phyloP scores from a whole-genome alignment of 2,888 invertebrate species.

The Tuta absoluta region DNA sequence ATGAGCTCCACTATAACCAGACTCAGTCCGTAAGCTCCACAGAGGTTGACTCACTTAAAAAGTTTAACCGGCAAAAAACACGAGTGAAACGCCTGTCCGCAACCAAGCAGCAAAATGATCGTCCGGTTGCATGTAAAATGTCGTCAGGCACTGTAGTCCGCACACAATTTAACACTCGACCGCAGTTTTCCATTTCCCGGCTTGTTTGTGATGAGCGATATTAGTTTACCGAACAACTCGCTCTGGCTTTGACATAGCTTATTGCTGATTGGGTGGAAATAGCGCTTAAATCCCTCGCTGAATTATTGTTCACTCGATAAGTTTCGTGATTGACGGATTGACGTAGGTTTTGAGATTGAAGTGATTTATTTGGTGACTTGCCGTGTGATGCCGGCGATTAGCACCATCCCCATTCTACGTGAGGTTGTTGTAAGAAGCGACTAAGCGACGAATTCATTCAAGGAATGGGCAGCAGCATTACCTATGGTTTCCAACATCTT shows the following conservation, averaged over 20 bases:
- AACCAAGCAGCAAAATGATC: not conserved
- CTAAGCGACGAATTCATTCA: too few relatives aligned
- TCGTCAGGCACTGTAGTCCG: slow-evolving; percentile 29
- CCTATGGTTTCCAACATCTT: too few relatives aligned
- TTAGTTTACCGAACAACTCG: slow-evolving; percentile 33
- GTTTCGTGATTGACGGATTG: not conserved
- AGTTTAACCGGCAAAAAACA: not conserved
- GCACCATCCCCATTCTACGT: too few relatives aligned
- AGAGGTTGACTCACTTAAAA: not conserved
- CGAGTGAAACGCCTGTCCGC: not conserved
- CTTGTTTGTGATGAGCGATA: slow-evolving; percentile 35
- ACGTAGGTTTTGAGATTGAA: not conserved
- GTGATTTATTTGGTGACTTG: too few relatives aligned
- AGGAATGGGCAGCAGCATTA: too few relatives aligned
- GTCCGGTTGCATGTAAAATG: slow-evolving; percentile 22
- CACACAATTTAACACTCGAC: slow-evolving; percentile 44
- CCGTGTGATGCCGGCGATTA: too few relatives aligned
- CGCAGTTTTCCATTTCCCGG: slow-evolving; percentile 40
- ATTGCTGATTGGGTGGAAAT: not conserved
- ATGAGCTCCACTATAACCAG: too few relatives aligned
- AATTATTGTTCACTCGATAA: not conserved
- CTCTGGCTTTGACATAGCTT: not conserved
- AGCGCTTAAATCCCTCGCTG: not conserved
- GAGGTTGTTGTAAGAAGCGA: too few relatives aligned
- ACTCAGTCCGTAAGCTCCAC: not conserved